Conservation (phyloP, 2,797 vertebrate genomes). For the Melopsittacus undulatus region DNA sequence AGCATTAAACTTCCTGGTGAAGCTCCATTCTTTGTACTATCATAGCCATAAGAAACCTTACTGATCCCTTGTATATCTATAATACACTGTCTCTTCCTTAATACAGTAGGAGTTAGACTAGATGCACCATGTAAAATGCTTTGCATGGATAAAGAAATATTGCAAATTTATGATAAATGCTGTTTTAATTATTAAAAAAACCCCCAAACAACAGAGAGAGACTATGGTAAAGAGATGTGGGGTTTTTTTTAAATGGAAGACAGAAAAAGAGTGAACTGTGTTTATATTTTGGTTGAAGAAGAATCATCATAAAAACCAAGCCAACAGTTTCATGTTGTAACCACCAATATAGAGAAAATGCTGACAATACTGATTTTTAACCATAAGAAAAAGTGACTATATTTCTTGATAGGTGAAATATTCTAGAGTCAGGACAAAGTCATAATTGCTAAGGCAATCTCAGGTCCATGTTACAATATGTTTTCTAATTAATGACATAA, state of each 20-base stretch:
- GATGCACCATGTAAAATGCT: not conserved
- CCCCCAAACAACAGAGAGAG: not conserved
- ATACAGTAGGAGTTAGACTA: not conserved
- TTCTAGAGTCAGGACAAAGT: not conserved
- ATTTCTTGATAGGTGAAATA: not conserved
- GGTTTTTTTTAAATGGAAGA: not conserved
- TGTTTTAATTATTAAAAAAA: not conserved
- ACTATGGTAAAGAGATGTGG: not conserved
- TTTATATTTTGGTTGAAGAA: not conserved
- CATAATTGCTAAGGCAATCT: not conserved
- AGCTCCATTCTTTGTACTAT: constrained; percentile 13
- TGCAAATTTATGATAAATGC: not conserved
- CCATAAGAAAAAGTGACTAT: not conserved
- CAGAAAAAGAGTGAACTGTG: not conserved
- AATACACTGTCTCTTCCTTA: not conserved
- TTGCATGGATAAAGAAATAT: not conserved
- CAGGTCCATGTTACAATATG: not conserved
- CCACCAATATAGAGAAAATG: not conserved
- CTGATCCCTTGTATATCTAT: not conserved
- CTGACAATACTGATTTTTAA: not conserved
- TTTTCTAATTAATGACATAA: not conserved
- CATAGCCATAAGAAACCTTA: not conserved
- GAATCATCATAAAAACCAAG: not conserved
- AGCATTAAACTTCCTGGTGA: constrained; percentile 31
- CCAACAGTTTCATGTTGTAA: not conserved